Evolutionary conservation across 2,888 invertebrate species (phyloP), one percentile per base, ranked within the genome.

Genomic region (Mythimna vitellina): DNA sequence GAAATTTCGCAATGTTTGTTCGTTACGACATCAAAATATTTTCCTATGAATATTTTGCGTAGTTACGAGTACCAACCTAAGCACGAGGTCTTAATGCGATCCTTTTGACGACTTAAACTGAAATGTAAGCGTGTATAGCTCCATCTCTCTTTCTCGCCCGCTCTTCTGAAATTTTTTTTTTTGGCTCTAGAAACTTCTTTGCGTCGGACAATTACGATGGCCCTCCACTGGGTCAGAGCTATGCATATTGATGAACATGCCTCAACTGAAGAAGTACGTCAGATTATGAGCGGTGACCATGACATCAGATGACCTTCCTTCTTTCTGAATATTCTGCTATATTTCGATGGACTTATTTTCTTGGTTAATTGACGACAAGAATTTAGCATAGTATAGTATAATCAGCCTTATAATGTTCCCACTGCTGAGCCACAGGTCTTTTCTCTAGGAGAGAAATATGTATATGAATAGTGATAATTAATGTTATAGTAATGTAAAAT

Each of bases 201-300:
- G 65, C 42, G 22, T 65, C 32, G 17, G 53, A 51, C 38, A 49
- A 65, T 65, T 49, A 58, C 25, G 57, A 62, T 42, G 20, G 42
- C 53, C 12, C 32, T 53, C 32, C 20, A 68, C 61, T 38, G 62
- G 22, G 65, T 42, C 22, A 14, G 12, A 20, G 17, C 64, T 57
- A 69, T 80, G 69, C 76, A 80, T 80, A 78, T 65, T 75, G 61
- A 80, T 80, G 57, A 68, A 57, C 35, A 53, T 9, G 53, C 42
- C 54, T 51, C 46, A 61, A 61, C 46, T 29, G 51, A 69, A 78
- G 65, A 76, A 65, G 69, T 63, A 57, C 42, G 46, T 25, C 46
- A 70, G 54, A 63, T 75, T 67, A 80, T 67, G 35, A 32, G 46
- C n/a, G n/a, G n/a, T n/a, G n/a, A n/a, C n/a, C n/a, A n/a, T n/a